Evolutionary conservation across 1,140 invertebrate genomes (phyloP), one percentile per base, ranked within the genome.

Genomic region (Lucilia sericata): DNA sequence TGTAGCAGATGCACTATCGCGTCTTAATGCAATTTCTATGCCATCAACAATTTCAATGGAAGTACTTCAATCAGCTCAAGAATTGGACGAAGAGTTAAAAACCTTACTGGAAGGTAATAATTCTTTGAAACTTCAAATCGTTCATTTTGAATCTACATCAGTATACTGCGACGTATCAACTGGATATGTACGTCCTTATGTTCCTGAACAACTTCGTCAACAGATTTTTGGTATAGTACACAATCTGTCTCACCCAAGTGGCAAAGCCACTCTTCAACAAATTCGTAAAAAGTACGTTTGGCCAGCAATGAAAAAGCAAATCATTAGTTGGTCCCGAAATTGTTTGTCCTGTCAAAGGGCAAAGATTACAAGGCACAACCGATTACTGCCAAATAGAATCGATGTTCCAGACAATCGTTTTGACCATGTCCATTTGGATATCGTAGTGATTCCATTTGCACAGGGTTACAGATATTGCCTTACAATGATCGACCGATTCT

Each of bases 401-500:
- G 12, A 60, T 60, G 51, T 10, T 60, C 5, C 51, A 14, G 51
- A 60, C 13, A 82, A 34, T 25, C 51, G 51, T 60, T 19, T 82
- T n/a, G 34, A 60, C 9, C n/a, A n/a, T n/a, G n/a, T n/a, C n/a
- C n/a, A n/a, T n/a, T n/a, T n/a, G n/a, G n/a, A n/a, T n/a, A 82
- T n/a, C 14, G n/a, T 13, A 49, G 17, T n/a, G n/a, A 49, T 42
- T 34, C 49, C 36, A 49, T 34, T 10, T 36, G 49, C n/a, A 2
- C 13, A 36, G n/a, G 42, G 36, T 49, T 80, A 49, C 36, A 36
- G 36, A n/a, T n/a, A 36, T 42, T 80, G 36, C n/a, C 34, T 80
- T n/a, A 19, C 30, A 17, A 85, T 51, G 89, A 17, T 84, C 86
- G 17, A 83, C 92, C 17, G 91, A 92, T 80, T 65, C 86, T n/a